phyloP scores from a whole-genome alignment of 2,113 vertebrate genomes.

The Rhinopithecus roxellana region DNA sequence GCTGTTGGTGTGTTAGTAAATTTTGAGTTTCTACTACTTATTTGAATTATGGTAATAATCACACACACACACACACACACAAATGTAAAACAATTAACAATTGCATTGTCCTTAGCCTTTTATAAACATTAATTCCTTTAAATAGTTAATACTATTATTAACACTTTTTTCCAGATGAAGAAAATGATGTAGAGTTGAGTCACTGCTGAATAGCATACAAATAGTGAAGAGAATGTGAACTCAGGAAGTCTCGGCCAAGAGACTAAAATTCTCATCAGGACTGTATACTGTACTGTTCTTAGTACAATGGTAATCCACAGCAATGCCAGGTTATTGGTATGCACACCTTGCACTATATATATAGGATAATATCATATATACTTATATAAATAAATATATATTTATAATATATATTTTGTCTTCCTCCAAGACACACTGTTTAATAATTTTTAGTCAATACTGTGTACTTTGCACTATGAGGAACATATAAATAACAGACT shows the following conservation, averaged over 20 bases:
- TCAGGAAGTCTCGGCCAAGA: neutral
- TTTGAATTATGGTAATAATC: neutral
- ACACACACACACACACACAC: neutral
- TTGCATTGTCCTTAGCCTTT: neutral
- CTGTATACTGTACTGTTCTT: rapidly evolving
- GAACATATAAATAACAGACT: neutral
- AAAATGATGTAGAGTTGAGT: neutral
- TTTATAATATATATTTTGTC: too few relatives aligned
- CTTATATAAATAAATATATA: too few relatives aligned
- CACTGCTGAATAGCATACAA: neutral
- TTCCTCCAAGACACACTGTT: too few relatives aligned
- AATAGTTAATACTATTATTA: neutral
- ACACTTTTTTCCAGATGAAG: neutral
- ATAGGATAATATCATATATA: too few relatives aligned
- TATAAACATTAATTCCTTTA: neutral
- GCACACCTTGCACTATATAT: neutral
- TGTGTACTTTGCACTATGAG: neutral
- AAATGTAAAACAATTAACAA: neutral
- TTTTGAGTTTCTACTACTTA: neutral
- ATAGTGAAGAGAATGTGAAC: neutral
- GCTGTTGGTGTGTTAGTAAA: neutral
- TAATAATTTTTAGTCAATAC: neutral
- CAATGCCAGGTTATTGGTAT: neutral
- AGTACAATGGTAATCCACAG: neutral
- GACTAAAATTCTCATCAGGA: neutral